Conservation (phyloP, 2,888 invertebrate species). For the Elegia similella region DNA sequence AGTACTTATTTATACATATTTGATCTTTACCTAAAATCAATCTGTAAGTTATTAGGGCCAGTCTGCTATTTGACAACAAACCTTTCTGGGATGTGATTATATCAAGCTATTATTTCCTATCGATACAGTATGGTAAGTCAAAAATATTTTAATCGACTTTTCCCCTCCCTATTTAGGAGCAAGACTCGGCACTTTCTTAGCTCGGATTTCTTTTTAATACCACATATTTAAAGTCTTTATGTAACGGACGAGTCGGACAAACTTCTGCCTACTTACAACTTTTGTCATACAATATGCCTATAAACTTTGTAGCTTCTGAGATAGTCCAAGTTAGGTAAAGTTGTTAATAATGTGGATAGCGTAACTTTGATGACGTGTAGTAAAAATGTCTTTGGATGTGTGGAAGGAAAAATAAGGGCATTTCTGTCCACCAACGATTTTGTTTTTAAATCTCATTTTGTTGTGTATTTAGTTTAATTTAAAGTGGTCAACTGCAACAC, state of each 20-base stretch:
- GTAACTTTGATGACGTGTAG: background rate
- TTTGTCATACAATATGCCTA: constrained; percentile 19
- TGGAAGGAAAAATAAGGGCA: too few species aligned
- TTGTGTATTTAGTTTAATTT: too few species aligned
- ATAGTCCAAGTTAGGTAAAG: background rate
- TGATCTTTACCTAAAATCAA: too few species aligned
- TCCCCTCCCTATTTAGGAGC: constrained; percentile 42
- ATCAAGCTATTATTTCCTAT: too few species aligned
- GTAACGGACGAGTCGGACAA: constrained; percentile 46
- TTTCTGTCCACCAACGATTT: too few species aligned
- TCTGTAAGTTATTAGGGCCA: too few species aligned
- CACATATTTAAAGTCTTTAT: constrained; percentile 71
- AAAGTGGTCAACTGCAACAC: too few species aligned
- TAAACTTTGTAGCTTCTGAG: background rate
- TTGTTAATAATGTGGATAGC: background rate
- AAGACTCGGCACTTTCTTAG: constrained; percentile 59
- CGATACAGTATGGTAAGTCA: background rate
- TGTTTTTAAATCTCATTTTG: too few species aligned
- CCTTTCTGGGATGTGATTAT: too few species aligned
- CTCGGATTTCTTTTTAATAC: constrained; percentile 78
- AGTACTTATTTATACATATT: too few species aligned
- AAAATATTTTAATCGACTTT: constrained; percentile 11
- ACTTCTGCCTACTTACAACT: constrained; percentile 42
- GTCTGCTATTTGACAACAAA: too few species aligned
- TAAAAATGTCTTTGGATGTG: background rate